Evolutionary conservation across 2,888 invertebrate species (phyloP), one percentile per base, ranked within the genome.

Genomic region (Idaea biselata): DNA sequence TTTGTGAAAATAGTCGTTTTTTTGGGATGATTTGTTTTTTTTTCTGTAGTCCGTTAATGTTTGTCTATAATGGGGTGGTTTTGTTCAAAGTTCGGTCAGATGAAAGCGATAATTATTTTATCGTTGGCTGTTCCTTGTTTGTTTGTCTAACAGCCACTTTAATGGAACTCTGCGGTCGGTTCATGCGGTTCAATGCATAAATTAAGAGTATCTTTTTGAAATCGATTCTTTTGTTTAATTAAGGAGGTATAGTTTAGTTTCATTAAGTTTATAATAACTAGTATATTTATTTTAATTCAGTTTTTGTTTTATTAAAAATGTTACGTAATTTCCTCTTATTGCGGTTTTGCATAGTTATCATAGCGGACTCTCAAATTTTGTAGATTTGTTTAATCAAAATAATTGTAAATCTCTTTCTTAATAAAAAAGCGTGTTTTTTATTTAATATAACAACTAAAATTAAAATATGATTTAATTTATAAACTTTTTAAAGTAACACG

Each of bases 91-190:
- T 69, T 70, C 70, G 70, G 81, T 70, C 68, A 84, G 88, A 87
- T 91, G 85, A 89, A 91, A 86, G 88, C 85, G 89, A 87, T 91
- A 89, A 92, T 92, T 91, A 90, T 91, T 91, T 89, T 89, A 91
- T 89, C 84, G 87, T 81, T 75, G 74, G 83, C 83, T 84, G 88
- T 85, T 84, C 78, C 89, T 89, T 91, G 90, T 91, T 92, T 91
- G 92, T 91, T 92, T 91, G 86, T 90, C 84, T 91, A 91, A 92
- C 91, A 88, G 90, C 86, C 82, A 84, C 86, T 89, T 87, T 90
- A 89, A 89, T 90, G 85, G 87, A 85, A 83, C 83, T 81, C 78
- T 76, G 78, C 76, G 81, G 82, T 78, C 74, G 75, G 76, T 84
- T 81, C 79, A 83, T 83, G 76, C 76, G 77, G 78, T 80, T 81